phyloP scores from a whole-genome alignment of 2,797 vertebrate species.

The Myotis planiceps region DNA sequence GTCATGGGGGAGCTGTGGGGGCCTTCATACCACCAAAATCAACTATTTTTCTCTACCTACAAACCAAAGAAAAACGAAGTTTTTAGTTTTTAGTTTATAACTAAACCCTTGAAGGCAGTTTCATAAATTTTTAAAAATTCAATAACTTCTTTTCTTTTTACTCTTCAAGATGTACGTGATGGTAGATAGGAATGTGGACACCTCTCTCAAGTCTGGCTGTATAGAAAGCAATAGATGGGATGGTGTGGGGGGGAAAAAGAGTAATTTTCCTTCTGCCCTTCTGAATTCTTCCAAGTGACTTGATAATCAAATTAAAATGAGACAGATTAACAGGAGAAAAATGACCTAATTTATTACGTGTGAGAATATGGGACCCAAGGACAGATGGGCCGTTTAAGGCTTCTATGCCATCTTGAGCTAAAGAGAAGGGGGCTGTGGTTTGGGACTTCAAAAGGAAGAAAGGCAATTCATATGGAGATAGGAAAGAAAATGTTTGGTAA shows the following conservation, averaged over 20 bases:
- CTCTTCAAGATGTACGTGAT: neutral
- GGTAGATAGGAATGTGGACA: neutral
- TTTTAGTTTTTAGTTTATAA: constrained; percentile 25
- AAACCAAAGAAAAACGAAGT: neutral
- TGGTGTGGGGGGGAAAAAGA: neutral
- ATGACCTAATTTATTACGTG: neutral
- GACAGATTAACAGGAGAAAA: neutral
- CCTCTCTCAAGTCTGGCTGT: neutral
- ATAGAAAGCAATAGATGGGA: neutral
- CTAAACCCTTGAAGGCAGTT: neutral
- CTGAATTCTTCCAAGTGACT: neutral
- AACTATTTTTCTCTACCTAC: neutral
- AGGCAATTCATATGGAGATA: neutral
- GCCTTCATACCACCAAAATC: neutral
- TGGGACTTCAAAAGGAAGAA: neutral
- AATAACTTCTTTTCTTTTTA: neutral
- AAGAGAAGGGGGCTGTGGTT: neutral
- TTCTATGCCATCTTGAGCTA: neutral
- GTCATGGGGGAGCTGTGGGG: neutral
- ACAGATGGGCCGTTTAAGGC: neutral
- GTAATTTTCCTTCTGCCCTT: neutral
- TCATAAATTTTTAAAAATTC: neutral
- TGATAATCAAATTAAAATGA: neutral
- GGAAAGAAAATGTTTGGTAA: neutral
- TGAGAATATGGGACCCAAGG: neutral